These are phyloP conservation scores for Pangasius macronema DNA, from an alignment of 2,797 vertebrate genomes.

Conservation along the genomic window DNA sequence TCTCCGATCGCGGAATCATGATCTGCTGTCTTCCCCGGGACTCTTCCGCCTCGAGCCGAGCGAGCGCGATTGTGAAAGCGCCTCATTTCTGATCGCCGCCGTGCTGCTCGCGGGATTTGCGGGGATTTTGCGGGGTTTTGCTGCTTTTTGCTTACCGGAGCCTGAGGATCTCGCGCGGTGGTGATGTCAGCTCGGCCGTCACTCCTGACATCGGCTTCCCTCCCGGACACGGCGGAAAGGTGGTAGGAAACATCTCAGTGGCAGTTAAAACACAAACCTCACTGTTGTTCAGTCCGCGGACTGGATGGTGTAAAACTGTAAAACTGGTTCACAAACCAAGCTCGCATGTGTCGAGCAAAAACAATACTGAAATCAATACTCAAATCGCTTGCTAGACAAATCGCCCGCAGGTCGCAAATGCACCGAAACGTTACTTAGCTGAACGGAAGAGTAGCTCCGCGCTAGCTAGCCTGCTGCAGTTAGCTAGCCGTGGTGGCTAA, in stretches of 20 bases:
- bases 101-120: background rate
- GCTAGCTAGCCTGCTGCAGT: constrained; percentile 43
- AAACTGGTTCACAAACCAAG: background rate
- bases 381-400: background rate
- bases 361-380: background rate
- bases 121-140: background rate
- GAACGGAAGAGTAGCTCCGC: constrained; percentile 31
- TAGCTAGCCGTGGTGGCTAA: constrained; percentile 55
- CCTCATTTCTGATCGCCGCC: constrained; percentile 56
- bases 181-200: constrained; percentile 76
- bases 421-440: constrained; percentile 29
- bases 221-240: constrained; percentile 67
- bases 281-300: background rate
- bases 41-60: constrained; percentile 69
- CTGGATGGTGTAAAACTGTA: background rate
- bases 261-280: constrained; percentile 12
- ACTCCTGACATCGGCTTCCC: constrained; percentile 78
- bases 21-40: constrained; percentile 73
- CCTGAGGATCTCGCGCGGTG: constrained; percentile 63
- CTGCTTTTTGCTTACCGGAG: background rate
- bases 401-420: constrained; percentile 21
- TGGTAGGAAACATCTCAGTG: constrained; percentile 66
- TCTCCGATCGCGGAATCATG: constrained; percentile 74
- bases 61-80: constrained; percentile 63
- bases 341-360: background rate